Evolutionary conservation across 2,888 invertebrate genomes (phyloP).

Genomic region (Tipula confusa): DNA sequence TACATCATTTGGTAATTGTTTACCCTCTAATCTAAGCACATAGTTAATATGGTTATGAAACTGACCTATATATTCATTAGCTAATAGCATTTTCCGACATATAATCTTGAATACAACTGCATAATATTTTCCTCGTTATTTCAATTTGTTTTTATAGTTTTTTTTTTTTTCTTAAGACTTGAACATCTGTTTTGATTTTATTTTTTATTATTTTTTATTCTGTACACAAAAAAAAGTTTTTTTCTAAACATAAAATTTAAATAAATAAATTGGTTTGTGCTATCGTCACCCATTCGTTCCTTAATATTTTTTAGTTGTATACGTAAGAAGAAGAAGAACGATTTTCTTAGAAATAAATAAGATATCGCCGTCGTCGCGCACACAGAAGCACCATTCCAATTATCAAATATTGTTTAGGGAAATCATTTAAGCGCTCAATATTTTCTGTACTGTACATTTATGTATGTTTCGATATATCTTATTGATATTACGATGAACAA

Average conservation of each 20-base stretch:
- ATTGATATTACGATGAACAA: background rate
- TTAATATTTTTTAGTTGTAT: background rate
- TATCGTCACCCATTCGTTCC: conserved; percentile 1
- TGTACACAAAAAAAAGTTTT: background rate
- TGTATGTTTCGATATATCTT: background rate
- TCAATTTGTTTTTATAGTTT: background rate
- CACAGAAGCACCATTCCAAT: background rate
- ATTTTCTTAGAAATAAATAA: background rate
- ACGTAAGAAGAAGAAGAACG: no score
- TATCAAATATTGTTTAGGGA: background rate
- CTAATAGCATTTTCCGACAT: background rate
- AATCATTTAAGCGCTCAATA: background rate
- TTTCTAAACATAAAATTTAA: background rate
- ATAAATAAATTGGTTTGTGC: conserved; percentile 12
- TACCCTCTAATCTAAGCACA: background rate
- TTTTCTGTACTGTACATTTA: background rate
- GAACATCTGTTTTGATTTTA: conserved; percentile 8
- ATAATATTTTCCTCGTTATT: background rate
- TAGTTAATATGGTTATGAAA: background rate
- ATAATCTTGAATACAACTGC: background rate
- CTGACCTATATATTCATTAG: conserved; percentile 12
- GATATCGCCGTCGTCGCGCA: background rate
- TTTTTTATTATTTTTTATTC: conserved; percentile 7
- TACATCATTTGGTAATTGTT: no score
- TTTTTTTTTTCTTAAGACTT: background rate